Base-by-base conservation (phyloP, 1,140 invertebrate species). In the Anastrepha ludens region DNA sequence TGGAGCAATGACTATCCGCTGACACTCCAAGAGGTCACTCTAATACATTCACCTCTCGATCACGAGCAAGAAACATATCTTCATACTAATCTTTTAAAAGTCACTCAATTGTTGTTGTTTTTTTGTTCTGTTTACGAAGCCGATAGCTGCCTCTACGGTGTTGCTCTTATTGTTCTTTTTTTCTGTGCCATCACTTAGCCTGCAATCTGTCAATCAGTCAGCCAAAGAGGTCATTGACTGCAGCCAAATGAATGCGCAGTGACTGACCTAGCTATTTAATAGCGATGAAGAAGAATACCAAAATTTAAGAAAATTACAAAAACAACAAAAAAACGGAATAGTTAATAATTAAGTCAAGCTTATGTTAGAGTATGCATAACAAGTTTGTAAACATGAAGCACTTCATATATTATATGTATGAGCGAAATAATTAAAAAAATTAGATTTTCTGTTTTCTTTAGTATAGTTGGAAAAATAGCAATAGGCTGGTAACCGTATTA, bases 141-240 rank as follows among this genome's bases (percentile, higher is more conserved):
- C 62, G 20, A 8, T n/a, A 55, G 62, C 62, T 65, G 64, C 29
- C 64, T 2, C 8, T 67, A 11, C 13, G 11, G 3, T 8, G 9
- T 15, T 13, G 20, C 13, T 20, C 8, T 20, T 29, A 65, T 9
- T 64, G 60, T 62, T 29, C 13, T 64, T 20, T 67, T 39, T 67
- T 67, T 41, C 64, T 67, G 39, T 13, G 64, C 64, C 64, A 20
- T 67, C 64, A 67, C 64, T 67, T 67, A 67, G 64, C 29, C 39
- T 67, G 64, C 64, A 67, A 67, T 67, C 64, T 39, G 64, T 67
- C 64, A 67, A 20, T 67, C 64, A 67, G 64, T 67, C 39, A 39
- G 64, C 4, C 64, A 13, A 74, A 74, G 41, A 41, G 67, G 67
- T 74, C 67, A 47, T 74, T 74, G 67, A 74, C 67, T 74, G 39